A percentile compares a stretch with the other conserved stretches of the same genome.
Conservation (phyloP, 1,140 invertebrate species). For the Lerema accius region DNA sequence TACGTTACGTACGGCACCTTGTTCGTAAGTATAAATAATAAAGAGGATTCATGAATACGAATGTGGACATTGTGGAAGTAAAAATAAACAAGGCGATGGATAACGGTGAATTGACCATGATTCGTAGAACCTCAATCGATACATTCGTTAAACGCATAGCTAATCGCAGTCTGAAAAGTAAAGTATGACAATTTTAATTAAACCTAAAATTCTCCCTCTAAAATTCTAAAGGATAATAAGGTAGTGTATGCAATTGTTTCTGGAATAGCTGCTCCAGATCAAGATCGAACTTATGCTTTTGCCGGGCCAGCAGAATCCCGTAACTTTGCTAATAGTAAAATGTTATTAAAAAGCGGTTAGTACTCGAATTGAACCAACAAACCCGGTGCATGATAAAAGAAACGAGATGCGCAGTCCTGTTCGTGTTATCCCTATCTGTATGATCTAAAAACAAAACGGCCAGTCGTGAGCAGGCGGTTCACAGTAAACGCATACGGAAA, state of each 20-base stretch:
- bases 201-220: too few relatives aligned
- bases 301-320: too few relatives aligned
- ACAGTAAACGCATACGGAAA: constrained; percentile 62
- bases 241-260: too few relatives aligned
- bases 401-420: constrained; percentile 23
- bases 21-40: neutral
- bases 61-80: neutral
- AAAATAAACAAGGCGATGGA: neutral
- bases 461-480: constrained; percentile 59
- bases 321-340: too few relatives aligned
- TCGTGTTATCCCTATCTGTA: constrained; percentile 23
- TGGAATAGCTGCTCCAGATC: too few relatives aligned
- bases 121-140: neutral
- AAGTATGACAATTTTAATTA: too few relatives aligned
- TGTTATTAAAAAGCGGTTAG: too few relatives aligned
- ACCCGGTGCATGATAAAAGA: constrained; percentile 19
- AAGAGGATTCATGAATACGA: neutral
- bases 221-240: too few relatives aligned
- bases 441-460: constrained; percentile 59
- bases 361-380: constrained; percentile 3
- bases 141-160: too few relatives aligned
- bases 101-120: too few relatives aligned
- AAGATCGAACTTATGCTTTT: too few relatives aligned
- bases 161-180: too few relatives aligned
- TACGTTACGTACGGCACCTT: neutral